Evolutionary conservation across 2,113 vertebrate species (phyloP), one percentile per base, ranked within the genome.

Genomic region (Puntigrus tetrazona): DNA sequence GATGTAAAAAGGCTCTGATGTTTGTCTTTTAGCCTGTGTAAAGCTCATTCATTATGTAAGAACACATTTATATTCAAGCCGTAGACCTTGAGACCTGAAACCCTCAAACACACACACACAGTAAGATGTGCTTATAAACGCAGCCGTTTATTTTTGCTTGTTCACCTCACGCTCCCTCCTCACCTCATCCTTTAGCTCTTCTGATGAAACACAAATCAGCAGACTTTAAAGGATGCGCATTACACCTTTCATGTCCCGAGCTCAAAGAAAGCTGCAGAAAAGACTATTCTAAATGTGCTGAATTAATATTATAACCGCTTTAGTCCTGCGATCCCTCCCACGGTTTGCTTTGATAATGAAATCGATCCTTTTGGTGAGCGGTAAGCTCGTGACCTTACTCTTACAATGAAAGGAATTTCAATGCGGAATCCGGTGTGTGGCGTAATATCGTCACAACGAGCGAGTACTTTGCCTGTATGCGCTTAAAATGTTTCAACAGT

Each of bases 31-130:
- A 94, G 90, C 90, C 91, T 9, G 83, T 92, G 90, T 92, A 94
- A 94, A 94, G 89, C 91, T 75, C 92, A 94, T 94, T 94, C 91
- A 95, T 95, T 95, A 94, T 95, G 93, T 92, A 95, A 94, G 92
- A 90, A 87, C 84, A 87, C 91, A 92, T 94, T 93, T 94, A 92
- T 92, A 95, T 95, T 94, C 93, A 93, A 91, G 92, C 90, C 90
- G 92, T 91, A 92, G 90, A 92, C 84, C 86, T 85, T 78, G 88
- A 87, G 89, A 89, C 85, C 89, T 90, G 86, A 91, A 91, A 89
- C 91, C 91, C 89, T 88, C 86, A 88, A 69, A 52, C 78, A 18
- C 55, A 22, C 50, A 69, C 67, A 78, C 79, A 43, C 50, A 80
- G 75, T 52, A 72, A 88, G 88, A 92, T 89, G 84, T 81, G 89